phyloP scores from a whole-genome alignment of 2,797 vertebrate species.

The Acipenser oxyrinchus region DNA sequence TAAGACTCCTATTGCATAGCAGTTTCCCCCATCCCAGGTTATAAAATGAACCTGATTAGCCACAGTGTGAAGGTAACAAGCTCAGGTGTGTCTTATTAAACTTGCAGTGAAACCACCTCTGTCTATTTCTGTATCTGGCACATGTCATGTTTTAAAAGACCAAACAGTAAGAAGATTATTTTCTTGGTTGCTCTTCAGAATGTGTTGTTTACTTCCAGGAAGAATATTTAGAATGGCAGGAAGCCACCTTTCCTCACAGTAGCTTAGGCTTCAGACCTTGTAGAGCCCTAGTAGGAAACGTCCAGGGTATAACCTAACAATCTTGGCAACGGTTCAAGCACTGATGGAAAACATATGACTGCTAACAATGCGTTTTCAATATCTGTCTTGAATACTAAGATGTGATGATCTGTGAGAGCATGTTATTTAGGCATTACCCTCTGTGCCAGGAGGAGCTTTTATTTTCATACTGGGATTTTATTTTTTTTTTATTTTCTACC shows the following conservation, averaged over 20 bases:
- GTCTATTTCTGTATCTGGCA: too few relatives aligned
- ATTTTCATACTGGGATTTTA: constrained; percentile 45
- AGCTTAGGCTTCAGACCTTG: constrained; percentile 51
- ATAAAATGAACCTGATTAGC: too few relatives aligned
- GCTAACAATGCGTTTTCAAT: constrained; percentile 69
- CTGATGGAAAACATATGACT: constrained; percentile 89
- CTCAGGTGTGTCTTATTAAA: too few relatives aligned
- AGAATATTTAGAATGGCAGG: constrained; percentile 45
- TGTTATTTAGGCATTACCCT: constrained; percentile 65
- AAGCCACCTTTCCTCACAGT: constrained; percentile 39
- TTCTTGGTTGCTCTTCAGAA: constrained; percentile 8
- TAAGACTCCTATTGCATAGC: too few relatives aligned
- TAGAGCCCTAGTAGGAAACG: constrained; percentile 58
- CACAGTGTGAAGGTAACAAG: too few relatives aligned
- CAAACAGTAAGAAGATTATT: too few relatives aligned
- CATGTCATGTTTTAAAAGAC: too few relatives aligned
- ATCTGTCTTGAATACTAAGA: constrained; percentile 65
- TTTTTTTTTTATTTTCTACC: constrained; percentile 5
- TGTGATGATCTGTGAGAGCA: constrained; percentile 69
- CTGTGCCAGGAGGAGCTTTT: constrained; percentile 60
- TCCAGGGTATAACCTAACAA: constrained; percentile 69
- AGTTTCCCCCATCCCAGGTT: too few relatives aligned
- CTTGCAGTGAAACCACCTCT: too few relatives aligned
- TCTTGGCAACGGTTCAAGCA: constrained; percentile 75
- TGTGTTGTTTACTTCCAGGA: constrained; percentile 23